Conservation (phyloP, 2,797 vertebrate species). For the Myoxocephalus aenaeus region DNA sequence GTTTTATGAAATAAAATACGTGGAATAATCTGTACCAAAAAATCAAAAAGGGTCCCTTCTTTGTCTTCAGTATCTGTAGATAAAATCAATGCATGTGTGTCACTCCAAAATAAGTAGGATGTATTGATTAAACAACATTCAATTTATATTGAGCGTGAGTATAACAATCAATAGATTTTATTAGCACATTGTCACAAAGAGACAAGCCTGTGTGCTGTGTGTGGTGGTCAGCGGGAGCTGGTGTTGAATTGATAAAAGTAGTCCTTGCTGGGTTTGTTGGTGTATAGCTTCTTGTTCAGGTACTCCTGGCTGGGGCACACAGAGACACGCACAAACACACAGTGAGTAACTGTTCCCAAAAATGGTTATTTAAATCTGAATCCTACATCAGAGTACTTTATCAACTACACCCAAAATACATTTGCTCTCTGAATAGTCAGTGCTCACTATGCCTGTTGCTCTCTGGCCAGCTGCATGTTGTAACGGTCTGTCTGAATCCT, state of each 20-base stretch:
- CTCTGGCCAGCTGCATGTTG: slow-evolving; percentile 81
- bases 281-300: slow-evolving; percentile 82
- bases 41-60: slow-evolving; percentile 37
- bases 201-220: background rate
- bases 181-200: slow-evolving; percentile 27
- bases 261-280: slow-evolving; percentile 79
- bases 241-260: slow-evolving; percentile 84
- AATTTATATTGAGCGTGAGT: slow-evolving; percentile 20
- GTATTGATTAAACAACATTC: slow-evolving; percentile 18
- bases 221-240: slow-evolving; percentile 77
- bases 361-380: background rate
- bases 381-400: slow-evolving; percentile 6
- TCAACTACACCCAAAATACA: slow-evolving; percentile 17
- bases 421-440: slow-evolving; percentile 2
- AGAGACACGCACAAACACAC: slow-evolving; percentile 51
- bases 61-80: slow-evolving; percentile 24
- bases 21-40: slow-evolving; percentile 73
- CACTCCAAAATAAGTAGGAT: slow-evolving; percentile 7
- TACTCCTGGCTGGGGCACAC: slow-evolving; percentile 78
- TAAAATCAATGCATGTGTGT: slow-evolving; percentile 22
- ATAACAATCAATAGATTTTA: slow-evolving; percentile 39
- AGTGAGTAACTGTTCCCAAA: background rate
- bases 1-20: slow-evolving; percentile 83
- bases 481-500: slow-evolving; percentile 69
- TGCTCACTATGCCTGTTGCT: slow-evolving; percentile 80